Conservation (phyloP, 1,140 invertebrate species). For the Lysiphlebus fabarum region DNA sequence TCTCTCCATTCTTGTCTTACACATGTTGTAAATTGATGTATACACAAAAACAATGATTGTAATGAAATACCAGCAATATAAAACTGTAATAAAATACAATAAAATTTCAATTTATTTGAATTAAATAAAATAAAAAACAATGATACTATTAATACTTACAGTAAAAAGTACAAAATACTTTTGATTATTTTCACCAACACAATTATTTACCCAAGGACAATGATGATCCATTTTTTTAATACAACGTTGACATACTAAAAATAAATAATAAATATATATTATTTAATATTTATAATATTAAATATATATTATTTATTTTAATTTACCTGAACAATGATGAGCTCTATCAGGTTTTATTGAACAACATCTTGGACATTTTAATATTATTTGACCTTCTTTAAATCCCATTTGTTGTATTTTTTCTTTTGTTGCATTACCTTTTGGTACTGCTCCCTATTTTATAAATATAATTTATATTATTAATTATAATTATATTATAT, state of each 20-base stretch:
- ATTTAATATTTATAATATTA: neutral
- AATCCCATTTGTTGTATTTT: slow-evolving; percentile 94
- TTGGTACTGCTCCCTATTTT: slow-evolving; percentile 88
- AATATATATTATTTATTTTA: slow-evolving; percentile 4
- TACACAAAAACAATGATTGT: slow-evolving; percentile 87
- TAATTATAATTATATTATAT: slow-evolving; percentile 3
- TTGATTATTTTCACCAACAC: slow-evolving; percentile 99
- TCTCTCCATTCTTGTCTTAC: slow-evolving; percentile 92
- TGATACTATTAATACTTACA: slow-evolving; percentile 61
- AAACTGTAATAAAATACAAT: slow-evolving; percentile 68
- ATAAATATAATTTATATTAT: slow-evolving; percentile 15
- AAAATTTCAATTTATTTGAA: slow-evolving; percentile 14
- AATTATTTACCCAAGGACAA: slow-evolving; percentile 99
- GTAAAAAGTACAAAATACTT: slow-evolving; percentile 99
- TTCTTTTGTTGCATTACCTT: slow-evolving; percentile 98
- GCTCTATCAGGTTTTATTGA: slow-evolving; percentile 98
- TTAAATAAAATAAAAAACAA: slow-evolving; percentile 16
- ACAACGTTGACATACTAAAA: slow-evolving; percentile 59
- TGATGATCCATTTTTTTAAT: slow-evolving; percentile 99
- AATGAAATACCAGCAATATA: slow-evolving; percentile 96
- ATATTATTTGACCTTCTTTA: slow-evolving; percentile 89
- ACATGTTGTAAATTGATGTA: slow-evolving; percentile 93
- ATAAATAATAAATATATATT: neutral
- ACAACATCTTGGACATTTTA: slow-evolving; percentile 97
- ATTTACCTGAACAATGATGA: slow-evolving; percentile 95